A percentile compares a stretch with the other conserved stretches of the same genome.
Conservation (phyloP, 2,888 invertebrate genomes). For the Autographa gamma region DNA sequence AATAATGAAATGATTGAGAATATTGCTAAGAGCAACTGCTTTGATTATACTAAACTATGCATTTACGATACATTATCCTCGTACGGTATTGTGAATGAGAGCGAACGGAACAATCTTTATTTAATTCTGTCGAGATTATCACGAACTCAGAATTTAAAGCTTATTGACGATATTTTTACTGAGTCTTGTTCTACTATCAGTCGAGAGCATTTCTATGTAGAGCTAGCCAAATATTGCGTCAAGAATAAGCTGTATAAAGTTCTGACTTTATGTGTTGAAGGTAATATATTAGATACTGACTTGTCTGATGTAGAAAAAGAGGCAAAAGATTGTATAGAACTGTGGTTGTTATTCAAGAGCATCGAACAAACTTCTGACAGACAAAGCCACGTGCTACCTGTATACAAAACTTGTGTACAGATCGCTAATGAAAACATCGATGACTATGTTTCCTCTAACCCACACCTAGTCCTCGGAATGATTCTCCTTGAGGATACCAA, state of each 20-base stretch:
- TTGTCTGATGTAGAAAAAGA: slow-evolving; percentile 80
- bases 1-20: slow-evolving; percentile 89
- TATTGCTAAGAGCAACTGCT: slow-evolving; percentile 83
- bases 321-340: slow-evolving; percentile 85
- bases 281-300: slow-evolving; percentile 80
- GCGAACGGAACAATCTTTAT: slow-evolving; percentile 88
- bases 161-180: slow-evolving; percentile 88
- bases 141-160: slow-evolving; percentile 86
- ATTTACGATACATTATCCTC: slow-evolving; percentile 90
- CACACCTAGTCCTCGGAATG: slow-evolving; percentile 89
- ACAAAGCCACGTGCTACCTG: slow-evolving; percentile 85
- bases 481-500: slow-evolving; percentile 87
- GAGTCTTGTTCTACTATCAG: slow-evolving; percentile 83
- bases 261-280: slow-evolving; percentile 86
- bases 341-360: slow-evolving; percentile 87
- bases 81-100: slow-evolving; percentile 90
- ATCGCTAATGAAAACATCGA: slow-evolving; percentile 86
- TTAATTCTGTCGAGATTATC: slow-evolving; percentile 90
- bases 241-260: slow-evolving; percentile 86
- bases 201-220: slow-evolving; percentile 86
- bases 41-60: slow-evolving; percentile 86
- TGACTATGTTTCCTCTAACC: slow-evolving; percentile 88
- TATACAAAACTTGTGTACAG: slow-evolving; percentile 88
- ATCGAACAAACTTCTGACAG: slow-evolving; percentile 87
- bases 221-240: slow-evolving; percentile 87